A percentile compares a stretch with the other conserved stretches of the same genome.
These are phyloP conservation scores for Cyanoramphus novaezelandiae DNA, from an alignment of 2,113 vertebrate genomes.

Conservation along the genomic window DNA sequence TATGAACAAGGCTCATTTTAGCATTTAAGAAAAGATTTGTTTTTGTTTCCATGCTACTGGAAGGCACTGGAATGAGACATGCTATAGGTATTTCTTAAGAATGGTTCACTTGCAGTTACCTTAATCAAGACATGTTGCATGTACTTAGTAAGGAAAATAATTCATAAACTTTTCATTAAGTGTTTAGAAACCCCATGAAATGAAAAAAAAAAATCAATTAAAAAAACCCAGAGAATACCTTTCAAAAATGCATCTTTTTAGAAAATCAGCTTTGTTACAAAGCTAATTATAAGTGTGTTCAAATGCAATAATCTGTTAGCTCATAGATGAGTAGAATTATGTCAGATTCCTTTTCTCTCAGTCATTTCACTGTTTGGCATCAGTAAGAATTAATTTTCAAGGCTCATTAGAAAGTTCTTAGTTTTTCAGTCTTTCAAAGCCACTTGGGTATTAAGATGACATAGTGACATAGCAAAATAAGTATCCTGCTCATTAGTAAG, in stretches of 20 bases:
- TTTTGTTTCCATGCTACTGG: not conserved
- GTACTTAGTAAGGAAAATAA: not conserved
- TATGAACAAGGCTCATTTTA: not conserved
- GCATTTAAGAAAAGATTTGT: not conserved
- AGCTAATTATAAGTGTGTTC: not conserved
- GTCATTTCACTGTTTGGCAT: not conserved
- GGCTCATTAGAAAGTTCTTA: not conserved
- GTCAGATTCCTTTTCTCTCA: not conserved
- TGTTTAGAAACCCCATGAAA: not conserved
- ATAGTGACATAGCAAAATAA: not conserved
- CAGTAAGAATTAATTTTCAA: not conserved
- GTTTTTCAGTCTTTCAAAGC: not conserved
- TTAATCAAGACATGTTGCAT: not conserved
- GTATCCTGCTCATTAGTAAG: not conserved
- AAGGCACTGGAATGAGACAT: not conserved
- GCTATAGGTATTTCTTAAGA: not conserved
- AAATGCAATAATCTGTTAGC: not conserved
- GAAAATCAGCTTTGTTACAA: not conserved
- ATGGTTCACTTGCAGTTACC: not conserved
- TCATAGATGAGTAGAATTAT: not conserved
- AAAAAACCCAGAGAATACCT: not conserved
- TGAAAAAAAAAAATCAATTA: not conserved
- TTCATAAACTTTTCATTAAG: not conserved
- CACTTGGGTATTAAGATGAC: not conserved
- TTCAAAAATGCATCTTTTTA: not conserved